Base-by-base conservation (phyloP, 1,140 invertebrate genomes). In the Araneus ventricosus region DNA sequence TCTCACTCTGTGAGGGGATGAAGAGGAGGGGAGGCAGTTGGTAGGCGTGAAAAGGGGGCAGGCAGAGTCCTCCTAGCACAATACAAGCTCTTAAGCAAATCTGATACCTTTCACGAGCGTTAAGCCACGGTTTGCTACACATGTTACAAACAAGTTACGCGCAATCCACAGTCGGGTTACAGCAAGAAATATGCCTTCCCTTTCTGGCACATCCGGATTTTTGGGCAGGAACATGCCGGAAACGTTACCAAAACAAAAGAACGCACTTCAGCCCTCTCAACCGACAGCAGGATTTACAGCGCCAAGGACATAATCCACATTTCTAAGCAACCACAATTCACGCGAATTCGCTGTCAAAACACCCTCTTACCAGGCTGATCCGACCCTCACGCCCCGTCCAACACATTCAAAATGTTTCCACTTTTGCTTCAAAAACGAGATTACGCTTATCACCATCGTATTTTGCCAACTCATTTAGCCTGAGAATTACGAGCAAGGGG, bases 401-500 rank as follows among this genome's bases (percentile, higher is more conserved):
- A 24, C 82, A 30, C n/a, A 41, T 52, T 84, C 82, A 52, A 84
- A 80, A 84, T 84, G 82, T 75, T 75, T 75, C 70, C 34, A 75
- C 27, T 20, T 34, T 34, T 37, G 20, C 70, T 75, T 37, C 34
- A 10, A 75, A 75, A 75, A 37, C 30, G 70, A 75, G 70, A 75
- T 75, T 75, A 75, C 30, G 34, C 70, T 75, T 75, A 75, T 75
- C 82, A 52, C 79, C 79, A 67, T 30, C 79, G 24, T 67, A 45
- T 41, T 41, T 37, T 82, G 79, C 82, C 82, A 84, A 84, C 82
- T 84, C 82, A 84, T 84, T 84, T 84, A 84, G 39, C 39, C n/a
- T 20, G 82, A 57, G 82, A 84, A 84, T 84, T 84, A 84, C 52
- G 82, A 14, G 82, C 10, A 27, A 41, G 24, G 45, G 41, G 41